Percentiles rank a stretch among this genome's conserved stretches.
phyloP scores from a whole-genome alignment of 2,113 vertebrate species.

The Puma concolor region DNA sequence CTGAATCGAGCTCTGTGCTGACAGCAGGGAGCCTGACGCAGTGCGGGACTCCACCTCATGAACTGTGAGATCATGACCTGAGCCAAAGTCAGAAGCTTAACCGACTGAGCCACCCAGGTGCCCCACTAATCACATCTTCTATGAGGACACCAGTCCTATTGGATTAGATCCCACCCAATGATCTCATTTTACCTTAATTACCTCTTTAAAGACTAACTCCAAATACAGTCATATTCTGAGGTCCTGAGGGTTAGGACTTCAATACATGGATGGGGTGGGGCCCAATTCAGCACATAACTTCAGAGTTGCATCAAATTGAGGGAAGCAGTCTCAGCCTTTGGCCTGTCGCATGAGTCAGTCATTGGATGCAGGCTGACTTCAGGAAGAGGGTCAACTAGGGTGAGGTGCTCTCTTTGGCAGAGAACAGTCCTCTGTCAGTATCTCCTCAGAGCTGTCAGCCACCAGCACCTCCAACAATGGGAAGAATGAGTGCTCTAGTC shows the following conservation, averaged over 20 bases:
- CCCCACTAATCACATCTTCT: neutral
- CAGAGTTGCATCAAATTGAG: neutral
- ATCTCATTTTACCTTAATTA: neutral
- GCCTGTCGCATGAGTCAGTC: fast-evolving
- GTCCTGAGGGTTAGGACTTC: neutral
- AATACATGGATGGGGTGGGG: fast-evolving
- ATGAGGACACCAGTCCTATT: neutral
- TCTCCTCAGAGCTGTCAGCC: neutral
- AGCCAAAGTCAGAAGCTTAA: no score
- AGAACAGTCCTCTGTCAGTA: neutral
- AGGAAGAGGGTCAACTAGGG: neutral
- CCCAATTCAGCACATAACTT: neutral
- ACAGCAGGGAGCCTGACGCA: no score
- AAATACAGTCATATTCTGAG: neutral
- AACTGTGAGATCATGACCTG: no score
- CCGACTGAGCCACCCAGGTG: no score
- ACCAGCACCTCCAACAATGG: neutral
- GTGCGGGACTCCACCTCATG: no score
- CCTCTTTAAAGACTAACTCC: neutral
- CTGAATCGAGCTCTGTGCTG: no score
- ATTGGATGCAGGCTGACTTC: neutral
- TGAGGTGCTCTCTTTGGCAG: neutral
- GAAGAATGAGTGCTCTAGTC: neutral
- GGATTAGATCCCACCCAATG: neutral
- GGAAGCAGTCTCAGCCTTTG: neutral